phyloP scores from a whole-genome alignment of 1,140 invertebrate species.

The Heliconius eleuchia region DNA sequence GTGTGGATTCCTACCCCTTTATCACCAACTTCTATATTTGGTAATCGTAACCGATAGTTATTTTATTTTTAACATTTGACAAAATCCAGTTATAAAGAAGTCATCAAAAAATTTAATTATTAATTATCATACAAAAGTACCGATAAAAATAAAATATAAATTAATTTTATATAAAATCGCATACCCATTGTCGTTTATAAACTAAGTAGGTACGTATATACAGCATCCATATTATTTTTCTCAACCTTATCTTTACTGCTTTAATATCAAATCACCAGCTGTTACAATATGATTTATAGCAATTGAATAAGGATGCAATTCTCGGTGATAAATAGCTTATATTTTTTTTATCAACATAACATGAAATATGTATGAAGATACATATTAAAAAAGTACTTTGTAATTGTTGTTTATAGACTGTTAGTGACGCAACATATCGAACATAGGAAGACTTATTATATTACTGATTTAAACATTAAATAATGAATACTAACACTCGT shows the following conservation, averaged over 20 bases:
- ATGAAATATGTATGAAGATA: conserved; percentile 26
- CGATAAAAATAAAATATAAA: background rate
- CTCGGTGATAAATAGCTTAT: conserved; percentile 20
- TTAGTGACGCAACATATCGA: background rate
- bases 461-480: background rate
- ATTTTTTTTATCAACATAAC: conserved; percentile 3
- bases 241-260: conserved; percentile 4
- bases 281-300: conserved; percentile 19
- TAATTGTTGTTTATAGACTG: conserved; percentile 27
- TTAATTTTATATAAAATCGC: background rate
- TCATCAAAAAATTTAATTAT: background rate
- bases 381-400: conserved; percentile 14
- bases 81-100: no score
- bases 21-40: background rate
- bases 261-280: conserved; percentile 16
- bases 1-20: conserved; percentile 44
- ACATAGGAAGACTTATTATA: background rate
- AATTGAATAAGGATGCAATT: conserved; percentile 28
- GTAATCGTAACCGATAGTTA: background rate
- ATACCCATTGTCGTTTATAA: background rate
- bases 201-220: background rate
- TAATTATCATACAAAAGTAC: background rate
- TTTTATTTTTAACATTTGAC: background rate
- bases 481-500: no score
- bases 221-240: conserved; percentile 13